Evolutionary conservation across 2,797 vertebrate species (phyloP), one percentile per base, ranked within the genome.

Genomic region (Myotis pilosus): DNA sequence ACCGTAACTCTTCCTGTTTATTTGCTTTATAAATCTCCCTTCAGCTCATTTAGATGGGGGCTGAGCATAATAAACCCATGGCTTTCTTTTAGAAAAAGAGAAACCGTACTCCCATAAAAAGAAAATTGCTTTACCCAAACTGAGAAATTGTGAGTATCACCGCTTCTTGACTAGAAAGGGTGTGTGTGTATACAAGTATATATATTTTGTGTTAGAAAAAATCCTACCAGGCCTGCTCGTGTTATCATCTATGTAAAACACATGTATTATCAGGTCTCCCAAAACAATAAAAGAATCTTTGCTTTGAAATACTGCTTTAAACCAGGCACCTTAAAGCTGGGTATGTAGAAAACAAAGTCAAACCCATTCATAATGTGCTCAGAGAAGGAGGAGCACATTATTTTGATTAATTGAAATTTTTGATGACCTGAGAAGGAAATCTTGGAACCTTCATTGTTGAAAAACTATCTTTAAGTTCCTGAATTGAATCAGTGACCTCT

Each of bases 1-100:
- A 86, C 72, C 8, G 11, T 86, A 96, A 94, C 75, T 94, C 80
- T 95, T 95, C 74, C 81, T 92, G 53, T 86, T 96, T 97, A 68
- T 94, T 96, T 96, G 89, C 72, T 92, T 95, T 95, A 80, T 96
- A 95, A 94, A 94, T 94, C 79, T 94, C 74, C 83, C 25, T 92
- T 94, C 53, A 51, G 74, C 80, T 96, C 83, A 96, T 90, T 96
- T 68, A 66, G 51, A 7, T 8, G 53, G 30, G 49, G 87, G 69
- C 38, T 2, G 28, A 84, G 33, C 33, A 72, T 93, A 80, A 87
- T 96, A 94, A 95, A 94, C 84, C 64, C 51, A 22, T 41, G 71
- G n/a, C 51, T 96, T 93, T 87, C 66, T 89, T 94, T 87, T 74
- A 89, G 68, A 84, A 93, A 96, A 92, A 81, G 72, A 66, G 78